Conservation (phyloP, 2,888 invertebrate species). For the Tetrapedia diversipes region DNA sequence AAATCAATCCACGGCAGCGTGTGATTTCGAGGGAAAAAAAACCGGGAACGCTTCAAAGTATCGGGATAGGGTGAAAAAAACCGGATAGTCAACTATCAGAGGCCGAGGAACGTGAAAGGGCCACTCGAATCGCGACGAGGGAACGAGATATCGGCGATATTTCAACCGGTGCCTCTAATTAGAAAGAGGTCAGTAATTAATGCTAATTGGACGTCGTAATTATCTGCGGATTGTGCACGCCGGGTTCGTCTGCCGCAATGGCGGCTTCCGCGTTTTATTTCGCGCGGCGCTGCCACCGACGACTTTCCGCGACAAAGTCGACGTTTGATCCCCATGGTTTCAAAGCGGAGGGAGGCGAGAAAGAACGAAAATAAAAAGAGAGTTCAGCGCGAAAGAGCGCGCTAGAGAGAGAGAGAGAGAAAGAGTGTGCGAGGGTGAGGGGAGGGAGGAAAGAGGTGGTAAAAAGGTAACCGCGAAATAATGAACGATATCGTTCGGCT, state of each 20-base stretch:
- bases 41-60: constrained; percentile 48
- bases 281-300: constrained; percentile 29
- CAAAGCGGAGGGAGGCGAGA: constrained; percentile 28
- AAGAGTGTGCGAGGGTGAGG: no score
- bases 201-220: constrained; percentile 75
- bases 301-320: constrained; percentile 49
- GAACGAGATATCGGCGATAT: constrained; percentile 66
- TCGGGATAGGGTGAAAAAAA: constrained; percentile 32
- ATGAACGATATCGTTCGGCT: constrained; percentile 59
- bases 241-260: constrained; percentile 55
- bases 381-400: no score
- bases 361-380: background rate
- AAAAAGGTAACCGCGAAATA: constrained; percentile 39
- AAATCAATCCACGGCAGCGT: background rate
- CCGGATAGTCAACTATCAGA: constrained; percentile 47
- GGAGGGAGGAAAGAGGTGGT: background rate
- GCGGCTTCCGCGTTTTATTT: constrained; percentile 49
- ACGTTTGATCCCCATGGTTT: constrained; percentile 50
- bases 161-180: constrained; percentile 70
- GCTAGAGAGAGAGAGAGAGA: no score
- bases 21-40: background rate
- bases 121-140: constrained; percentile 53
- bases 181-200: constrained; percentile 73
- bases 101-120: constrained; percentile 28
- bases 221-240: constrained; percentile 64